These are phyloP conservation scores for Drosophila nasuta DNA, from an alignment of 1,140 invertebrate species.

Conservation along the genomic window DNA sequence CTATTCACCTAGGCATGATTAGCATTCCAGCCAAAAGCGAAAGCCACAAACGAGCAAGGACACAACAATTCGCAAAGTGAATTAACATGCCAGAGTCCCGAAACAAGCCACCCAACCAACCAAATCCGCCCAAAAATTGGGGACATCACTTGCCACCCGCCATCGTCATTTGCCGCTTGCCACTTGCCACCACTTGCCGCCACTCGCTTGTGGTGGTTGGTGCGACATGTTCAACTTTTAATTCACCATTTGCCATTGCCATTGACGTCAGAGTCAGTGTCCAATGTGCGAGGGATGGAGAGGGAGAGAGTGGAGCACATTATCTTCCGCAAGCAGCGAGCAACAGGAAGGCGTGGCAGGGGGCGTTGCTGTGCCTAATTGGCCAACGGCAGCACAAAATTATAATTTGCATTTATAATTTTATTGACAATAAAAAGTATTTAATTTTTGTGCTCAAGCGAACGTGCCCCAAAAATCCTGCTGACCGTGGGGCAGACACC, in stretches of 20 bases:
- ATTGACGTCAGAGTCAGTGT: conserved; percentile 78
- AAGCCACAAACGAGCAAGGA: conserved; percentile 45
- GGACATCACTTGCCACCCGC: conserved; percentile 13
- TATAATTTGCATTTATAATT: conserved; percentile 84
- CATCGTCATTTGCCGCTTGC: background rate
- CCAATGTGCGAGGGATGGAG: conserved; percentile 15
- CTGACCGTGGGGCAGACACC: conserved; percentile 31
- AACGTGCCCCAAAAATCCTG: conserved; percentile 37
- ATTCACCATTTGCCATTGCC: conserved; percentile 52
- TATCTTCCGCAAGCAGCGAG: conserved; percentile 58
- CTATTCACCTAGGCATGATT: conserved; percentile 64
- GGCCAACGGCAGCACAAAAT: conserved; percentile 80
- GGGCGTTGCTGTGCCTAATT: conserved; percentile 54
- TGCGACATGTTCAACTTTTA: conserved; percentile 78
- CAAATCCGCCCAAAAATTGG: conserved; percentile 31
- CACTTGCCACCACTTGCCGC: conserved; percentile 21
- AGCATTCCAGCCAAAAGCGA: conserved; percentile 51
- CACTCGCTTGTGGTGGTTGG: conserved; percentile 32
- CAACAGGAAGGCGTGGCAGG: conserved; percentile 2
- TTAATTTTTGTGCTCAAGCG: conserved; percentile 70
- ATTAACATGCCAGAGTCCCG: conserved; percentile 71
- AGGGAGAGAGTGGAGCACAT: conserved; percentile 49
- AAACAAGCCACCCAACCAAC: conserved; percentile 43
- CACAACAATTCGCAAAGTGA: conserved; percentile 82
- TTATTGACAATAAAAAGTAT: conserved; percentile 83